Evolutionary conservation across 2,113 vertebrate genomes (phyloP), one percentile per base, ranked within the genome.

Genomic region (Albula goreensis): DNA sequence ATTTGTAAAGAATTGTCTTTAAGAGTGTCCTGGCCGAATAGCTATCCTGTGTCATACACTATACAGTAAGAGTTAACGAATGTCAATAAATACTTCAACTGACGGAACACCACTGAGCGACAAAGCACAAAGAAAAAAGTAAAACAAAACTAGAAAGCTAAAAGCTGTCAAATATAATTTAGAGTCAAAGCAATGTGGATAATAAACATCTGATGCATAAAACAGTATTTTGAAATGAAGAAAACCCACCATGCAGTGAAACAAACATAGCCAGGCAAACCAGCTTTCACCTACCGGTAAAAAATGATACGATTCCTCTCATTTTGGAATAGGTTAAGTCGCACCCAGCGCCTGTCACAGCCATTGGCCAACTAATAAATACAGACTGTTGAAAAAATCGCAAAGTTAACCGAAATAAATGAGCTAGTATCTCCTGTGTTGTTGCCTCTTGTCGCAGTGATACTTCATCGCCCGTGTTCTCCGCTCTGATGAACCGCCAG

Each of bases 271-370:
- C 79, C 17, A 80, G 13, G 13, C 49, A 53, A 3, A 77, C 49
- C 31, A 41, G 31, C 31, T 41, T 41, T 41, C 25, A 74, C 87
- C 87, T 88, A 95, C 96, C 94, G 84, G 95, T 92, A 70, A 96
- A 91, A 90, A 93, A 95, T 0, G 93, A 92, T 80, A 94, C 88
- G 15, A 96, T 81, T 11, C 92, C 90, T 66, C 91, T 95, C 94
- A 95, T 95, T 89, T 93, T 96, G 78, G 91, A 85, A 31, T 95
- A 92, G 4, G 94, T 94, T 81, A 95, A 84, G 3, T 90, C 90
- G 81, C 80, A 82, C 82, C 86, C 87, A 7, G 91, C 85, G 13
- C 90, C 89, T 60, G 88, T 93, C 85, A 94, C 89, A 0, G 91
- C 92, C 93, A 95, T 94, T 15, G 88, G 85, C 52, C 83, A 79